Conservation (phyloP, 2,888 invertebrate species). For the Spisula subtruncata region DNA sequence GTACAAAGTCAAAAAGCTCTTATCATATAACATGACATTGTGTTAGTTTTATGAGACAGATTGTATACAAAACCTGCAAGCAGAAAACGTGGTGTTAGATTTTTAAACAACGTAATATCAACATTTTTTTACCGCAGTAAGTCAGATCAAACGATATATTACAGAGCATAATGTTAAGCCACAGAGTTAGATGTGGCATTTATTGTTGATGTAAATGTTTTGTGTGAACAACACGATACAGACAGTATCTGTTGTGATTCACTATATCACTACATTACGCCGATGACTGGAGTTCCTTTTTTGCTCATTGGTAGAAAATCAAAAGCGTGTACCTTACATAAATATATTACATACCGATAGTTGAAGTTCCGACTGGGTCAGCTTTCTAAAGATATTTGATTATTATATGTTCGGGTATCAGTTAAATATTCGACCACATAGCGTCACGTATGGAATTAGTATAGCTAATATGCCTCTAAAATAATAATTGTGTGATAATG, state of each 20-base stretch:
- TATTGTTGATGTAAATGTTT: not conserved
- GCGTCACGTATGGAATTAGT: no score
- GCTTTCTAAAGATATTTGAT: not conserved
- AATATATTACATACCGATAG: not conserved
- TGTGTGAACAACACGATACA: not conserved
- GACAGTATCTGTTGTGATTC: not conserved
- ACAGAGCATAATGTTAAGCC: not conserved
- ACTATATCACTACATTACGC: not conserved
- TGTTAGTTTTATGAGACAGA: not conserved
- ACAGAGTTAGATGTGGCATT: not conserved
- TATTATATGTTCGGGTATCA: no score
- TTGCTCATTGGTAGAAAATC: not conserved
- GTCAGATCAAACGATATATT: not conserved
- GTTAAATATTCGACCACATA: no score
- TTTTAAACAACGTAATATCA: not conserved
- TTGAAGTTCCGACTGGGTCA: not conserved
- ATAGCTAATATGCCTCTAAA: no score
- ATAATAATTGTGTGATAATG: no score
- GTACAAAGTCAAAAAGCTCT: not conserved
- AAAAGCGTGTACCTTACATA: not conserved
- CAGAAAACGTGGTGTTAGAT: not conserved
- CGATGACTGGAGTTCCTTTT: not conserved
- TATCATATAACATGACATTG: not conserved
- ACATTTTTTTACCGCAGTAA: not conserved
- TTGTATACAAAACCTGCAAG: conserved; percentile 15